Evolutionary conservation across 2,888 invertebrate genomes (phyloP).

Genomic region (Clunio marinus): DNA sequence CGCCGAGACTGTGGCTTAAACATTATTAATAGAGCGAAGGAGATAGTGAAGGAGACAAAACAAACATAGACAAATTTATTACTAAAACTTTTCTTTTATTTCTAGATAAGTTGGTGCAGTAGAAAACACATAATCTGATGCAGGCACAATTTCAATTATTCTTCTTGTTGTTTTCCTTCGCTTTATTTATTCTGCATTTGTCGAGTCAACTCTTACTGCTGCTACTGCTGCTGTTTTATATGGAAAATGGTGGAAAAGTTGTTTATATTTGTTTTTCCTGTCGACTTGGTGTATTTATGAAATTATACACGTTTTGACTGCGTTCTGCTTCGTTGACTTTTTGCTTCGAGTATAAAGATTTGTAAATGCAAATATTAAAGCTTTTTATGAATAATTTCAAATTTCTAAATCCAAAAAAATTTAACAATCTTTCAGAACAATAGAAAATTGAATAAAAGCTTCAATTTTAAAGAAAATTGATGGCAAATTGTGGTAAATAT

Average conservation of each 20-base stretch:
- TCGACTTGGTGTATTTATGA: background rate
- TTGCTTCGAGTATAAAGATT: background rate
- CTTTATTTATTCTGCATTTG: slow-evolving; percentile 5
- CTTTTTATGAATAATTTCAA: too few species aligned
- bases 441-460: too few species aligned
- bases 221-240: too few species aligned
- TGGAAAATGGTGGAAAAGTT: background rate
- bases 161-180: background rate
- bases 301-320: background rate
- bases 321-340: background rate
- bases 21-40: background rate
- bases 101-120: too few species aligned
- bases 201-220: too few species aligned
- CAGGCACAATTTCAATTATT: background rate
- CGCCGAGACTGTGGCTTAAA: too few species aligned
- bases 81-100: background rate
- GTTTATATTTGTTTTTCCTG: background rate
- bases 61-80: background rate
- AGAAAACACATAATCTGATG: background rate
- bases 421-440: too few species aligned
- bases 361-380: slow-evolving; percentile 7
- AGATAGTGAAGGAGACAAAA: background rate
- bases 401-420: too few species aligned
- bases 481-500: too few species aligned
- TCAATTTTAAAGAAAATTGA: too few species aligned